Evolutionary conservation across 2,888 invertebrate genomes (phyloP).

Genomic region (Sphaeridia pumilis): DNA sequence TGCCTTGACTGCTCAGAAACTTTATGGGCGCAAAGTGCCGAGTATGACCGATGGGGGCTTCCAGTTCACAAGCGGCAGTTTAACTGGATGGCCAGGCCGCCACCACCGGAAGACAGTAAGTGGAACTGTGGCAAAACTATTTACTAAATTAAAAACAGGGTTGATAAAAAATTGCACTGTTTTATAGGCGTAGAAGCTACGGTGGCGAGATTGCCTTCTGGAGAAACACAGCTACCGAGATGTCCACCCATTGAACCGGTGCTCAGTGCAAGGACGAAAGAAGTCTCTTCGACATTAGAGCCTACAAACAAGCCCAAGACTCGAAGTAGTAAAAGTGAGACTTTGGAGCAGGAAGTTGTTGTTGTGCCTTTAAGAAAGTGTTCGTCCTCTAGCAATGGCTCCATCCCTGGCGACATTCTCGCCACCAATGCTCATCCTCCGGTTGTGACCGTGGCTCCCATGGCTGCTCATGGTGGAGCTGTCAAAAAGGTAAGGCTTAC

Average conservation of each 20-base stretch:
- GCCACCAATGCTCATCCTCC: slow-evolving; percentile 26
- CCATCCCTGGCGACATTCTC: background rate
- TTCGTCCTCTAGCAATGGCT: slow-evolving; percentile 17
- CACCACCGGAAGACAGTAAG: slow-evolving; percentile 80
- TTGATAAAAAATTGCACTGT: no score
- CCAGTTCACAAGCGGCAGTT: slow-evolving; percentile 82
- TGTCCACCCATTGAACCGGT: slow-evolving; percentile 34
- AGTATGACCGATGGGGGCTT: slow-evolving; percentile 79
- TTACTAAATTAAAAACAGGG: background rate
- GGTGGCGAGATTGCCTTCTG: slow-evolving; percentile 63
- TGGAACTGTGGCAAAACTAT: slow-evolving; percentile 41
- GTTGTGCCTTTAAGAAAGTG: slow-evolving; percentile 12
- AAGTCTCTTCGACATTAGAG: no score
- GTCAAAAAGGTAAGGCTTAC: slow-evolving; percentile 18
- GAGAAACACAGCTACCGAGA: slow-evolving; percentile 46
- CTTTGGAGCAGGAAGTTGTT: background rate
- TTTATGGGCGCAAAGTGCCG: slow-evolving; percentile 74
- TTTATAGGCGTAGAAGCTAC: slow-evolving; percentile 26
- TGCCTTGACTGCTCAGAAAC: slow-evolving; percentile 89
- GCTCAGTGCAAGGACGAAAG: slow-evolving; percentile 14
- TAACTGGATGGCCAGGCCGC: slow-evolving; percentile 87
- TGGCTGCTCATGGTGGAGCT: slow-evolving; percentile 27
- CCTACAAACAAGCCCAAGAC: background rate
- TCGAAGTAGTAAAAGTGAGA: slow-evolving; percentile 5
- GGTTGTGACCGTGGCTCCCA: slow-evolving; percentile 34